A percentile compares a stretch with the other conserved stretches of the same genome.
phyloP scores from a whole-genome alignment of 2,888 invertebrate species.

The Prosopocoilus inquinatus region DNA sequence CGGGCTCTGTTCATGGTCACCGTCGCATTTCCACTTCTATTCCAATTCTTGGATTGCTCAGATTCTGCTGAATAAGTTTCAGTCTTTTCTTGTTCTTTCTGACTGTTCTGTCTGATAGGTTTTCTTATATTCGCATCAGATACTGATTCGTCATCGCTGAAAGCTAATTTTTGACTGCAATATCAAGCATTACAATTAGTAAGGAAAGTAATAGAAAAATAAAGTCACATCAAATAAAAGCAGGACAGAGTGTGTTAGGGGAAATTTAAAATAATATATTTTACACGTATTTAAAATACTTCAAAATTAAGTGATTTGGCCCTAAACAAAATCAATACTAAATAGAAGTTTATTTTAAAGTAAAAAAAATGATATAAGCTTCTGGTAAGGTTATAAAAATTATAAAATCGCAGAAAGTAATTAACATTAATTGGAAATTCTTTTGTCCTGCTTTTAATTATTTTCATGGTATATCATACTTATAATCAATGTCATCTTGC shows the following conservation, averaged over 20 bases:
- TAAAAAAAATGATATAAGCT: background rate
- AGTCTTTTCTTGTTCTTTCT: constrained; percentile 35
- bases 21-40: constrained; percentile 33
- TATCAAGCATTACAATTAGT: constrained; percentile 1
- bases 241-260: no score
- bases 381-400: no score
- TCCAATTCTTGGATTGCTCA: constrained; percentile 18
- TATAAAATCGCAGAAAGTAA: no score
- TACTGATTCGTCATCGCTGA: constrained; percentile 84
- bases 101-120: background rate
- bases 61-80: constrained; percentile 28
- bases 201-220: no score
- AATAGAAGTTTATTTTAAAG: no score
- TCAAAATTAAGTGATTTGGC: no score
- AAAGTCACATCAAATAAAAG: no score
- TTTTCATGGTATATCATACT: constrained; percentile 51
- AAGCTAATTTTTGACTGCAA: constrained; percentile 82
- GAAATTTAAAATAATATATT: no score
- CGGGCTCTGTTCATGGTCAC: constrained; percentile 36
- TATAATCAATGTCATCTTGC: constrained; percentile 91
- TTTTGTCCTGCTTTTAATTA: no score
- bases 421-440: no score
- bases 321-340: no score
- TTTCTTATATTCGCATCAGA: constrained; percentile 34
- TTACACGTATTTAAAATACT: no score